These are phyloP conservation scores for Leptinotarsa haldemani DNA, from an alignment of 2,888 invertebrate genomes.

Conservation along the genomic window DNA sequence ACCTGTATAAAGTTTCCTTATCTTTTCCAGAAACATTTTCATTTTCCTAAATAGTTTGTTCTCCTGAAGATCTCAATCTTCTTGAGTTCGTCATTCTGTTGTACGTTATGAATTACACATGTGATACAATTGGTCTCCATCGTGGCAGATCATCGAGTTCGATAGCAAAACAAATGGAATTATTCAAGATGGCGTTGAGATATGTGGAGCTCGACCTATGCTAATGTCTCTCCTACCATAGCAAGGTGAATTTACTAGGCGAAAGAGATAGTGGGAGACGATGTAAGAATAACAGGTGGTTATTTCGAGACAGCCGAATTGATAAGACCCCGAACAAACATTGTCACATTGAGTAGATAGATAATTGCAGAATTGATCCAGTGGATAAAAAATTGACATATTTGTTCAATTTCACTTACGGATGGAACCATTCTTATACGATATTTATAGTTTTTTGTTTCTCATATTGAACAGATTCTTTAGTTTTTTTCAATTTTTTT, in stretches of 20 bases:
- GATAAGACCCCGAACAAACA: not conserved
- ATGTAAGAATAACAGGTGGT: not conserved
- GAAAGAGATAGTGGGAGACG: not conserved
- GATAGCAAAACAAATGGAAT: constrained; percentile 62
- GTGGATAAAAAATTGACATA: too few relatives aligned
- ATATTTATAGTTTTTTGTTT: too few relatives aligned
- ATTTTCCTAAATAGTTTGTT: not conserved
- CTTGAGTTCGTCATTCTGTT: constrained; percentile 6
- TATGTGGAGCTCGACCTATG: constrained; percentile 54
- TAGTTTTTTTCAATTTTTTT: too few relatives aligned
- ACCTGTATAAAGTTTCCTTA: too few relatives aligned
- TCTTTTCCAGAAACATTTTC: not conserved
- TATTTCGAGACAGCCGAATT: not conserved
- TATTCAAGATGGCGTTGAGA: constrained; percentile 63
- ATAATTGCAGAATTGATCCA: too few relatives aligned
- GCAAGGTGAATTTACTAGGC: constrained; percentile 10
- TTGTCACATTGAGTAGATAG: too few relatives aligned
- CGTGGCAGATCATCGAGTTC: constrained; percentile 62
- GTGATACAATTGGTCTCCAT: constrained; percentile 63
- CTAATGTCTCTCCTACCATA: constrained; percentile 55
- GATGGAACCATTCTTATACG: too few relatives aligned
- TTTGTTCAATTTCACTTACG: too few relatives aligned
- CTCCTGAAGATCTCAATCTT: not conserved
- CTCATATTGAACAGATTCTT: too few relatives aligned
- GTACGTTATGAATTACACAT: constrained; percentile 59